Percentiles rank a stretch among this genome's conserved stretches.
phyloP scores from a whole-genome alignment of 2,113 vertebrate genomes.

The Forbesichthys agassizii region DNA sequence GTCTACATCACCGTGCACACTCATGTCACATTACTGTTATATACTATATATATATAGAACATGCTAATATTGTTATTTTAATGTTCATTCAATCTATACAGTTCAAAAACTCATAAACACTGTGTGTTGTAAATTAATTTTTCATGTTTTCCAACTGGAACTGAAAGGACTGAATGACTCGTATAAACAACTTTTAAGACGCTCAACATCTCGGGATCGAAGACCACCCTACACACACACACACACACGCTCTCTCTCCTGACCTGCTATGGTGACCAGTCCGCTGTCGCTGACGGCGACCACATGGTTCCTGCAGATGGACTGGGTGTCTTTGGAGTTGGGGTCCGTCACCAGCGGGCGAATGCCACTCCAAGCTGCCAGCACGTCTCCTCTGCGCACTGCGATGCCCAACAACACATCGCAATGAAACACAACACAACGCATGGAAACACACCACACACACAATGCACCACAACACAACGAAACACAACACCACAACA shows the following conservation, averaged over 20 bases:
- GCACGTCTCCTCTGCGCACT: slow-evolving; percentile 95
- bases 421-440: slow-evolving; percentile 17
- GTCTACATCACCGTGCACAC: slow-evolving; percentile 68
- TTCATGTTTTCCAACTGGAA: too few relatives aligned
- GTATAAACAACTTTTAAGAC: background rate
- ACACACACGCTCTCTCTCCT: slow-evolving; percentile 12
- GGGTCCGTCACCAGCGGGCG: slow-evolving; percentile 95
- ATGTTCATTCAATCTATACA: too few relatives aligned
- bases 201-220: background rate
- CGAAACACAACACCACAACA: too few relatives aligned
- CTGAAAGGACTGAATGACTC: too few relatives aligned
- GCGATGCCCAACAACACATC: slow-evolving; percentile 18
- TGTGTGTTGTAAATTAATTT: too few relatives aligned
- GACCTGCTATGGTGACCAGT: slow-evolving; percentile 95
- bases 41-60: too few relatives aligned
- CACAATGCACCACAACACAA: background rate
- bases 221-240: background rate
- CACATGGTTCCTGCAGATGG: slow-evolving; percentile 92
- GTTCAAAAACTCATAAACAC: too few relatives aligned
- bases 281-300: slow-evolving; percentile 87
- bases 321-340: slow-evolving; percentile 93
- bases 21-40: background rate
- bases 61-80: too few relatives aligned
- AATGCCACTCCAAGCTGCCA: slow-evolving; percentile 98
- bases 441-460: slow-evolving; percentile 5